Base-by-base conservation (phyloP, 2,113 vertebrate genomes). In the Ailurus styani region DNA sequence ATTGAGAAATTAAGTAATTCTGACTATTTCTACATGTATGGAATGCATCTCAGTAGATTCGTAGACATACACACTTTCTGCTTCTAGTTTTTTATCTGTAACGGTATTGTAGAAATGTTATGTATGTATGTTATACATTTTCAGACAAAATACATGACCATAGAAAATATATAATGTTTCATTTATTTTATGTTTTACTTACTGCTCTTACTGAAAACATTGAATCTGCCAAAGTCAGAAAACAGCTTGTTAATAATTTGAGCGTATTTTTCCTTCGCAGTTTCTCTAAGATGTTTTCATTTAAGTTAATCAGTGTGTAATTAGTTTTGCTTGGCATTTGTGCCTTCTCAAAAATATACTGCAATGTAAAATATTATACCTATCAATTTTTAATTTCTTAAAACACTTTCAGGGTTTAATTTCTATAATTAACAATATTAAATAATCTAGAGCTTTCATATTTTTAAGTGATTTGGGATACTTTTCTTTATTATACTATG, bases 1-100 rank as follows among this genome's bases (percentile, higher is more conserved):
- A 84, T 78, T 85, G 20, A 70, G n/a, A 97, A 93, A 72, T 87
- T 95, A 84, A 73, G 13, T 87, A 87, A 83, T 79, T 64, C 42
- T 68, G 34, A 87, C 25, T 96, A 93, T 93, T 81, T 90, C n/a
- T 91, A 0, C 81, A n/a, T 85, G 40, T 75, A 34, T 37, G 15
- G 75, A 81, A 31, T 3, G 42, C 7, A 85, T 73, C 7, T 93
- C 78, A 79, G 31, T 89, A 11, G 25, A 4, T 70, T 93, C 18
- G 14, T 64, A 78, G 50, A 62, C 31, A 27, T 81, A 91, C 52
- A 17, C 14, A 66, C 11, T 93, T 31, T 87, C 88, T 87, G 75
- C 70, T 75, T 54, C n/a, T 85, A 29, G 17, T 50, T 86, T 87
- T 95, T 93, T 15, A 45, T 40, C 86, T 52, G 40, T 42, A 13